Conservation (phyloP, 2,113 vertebrate genomes). For the Sprattus sprattus region DNA sequence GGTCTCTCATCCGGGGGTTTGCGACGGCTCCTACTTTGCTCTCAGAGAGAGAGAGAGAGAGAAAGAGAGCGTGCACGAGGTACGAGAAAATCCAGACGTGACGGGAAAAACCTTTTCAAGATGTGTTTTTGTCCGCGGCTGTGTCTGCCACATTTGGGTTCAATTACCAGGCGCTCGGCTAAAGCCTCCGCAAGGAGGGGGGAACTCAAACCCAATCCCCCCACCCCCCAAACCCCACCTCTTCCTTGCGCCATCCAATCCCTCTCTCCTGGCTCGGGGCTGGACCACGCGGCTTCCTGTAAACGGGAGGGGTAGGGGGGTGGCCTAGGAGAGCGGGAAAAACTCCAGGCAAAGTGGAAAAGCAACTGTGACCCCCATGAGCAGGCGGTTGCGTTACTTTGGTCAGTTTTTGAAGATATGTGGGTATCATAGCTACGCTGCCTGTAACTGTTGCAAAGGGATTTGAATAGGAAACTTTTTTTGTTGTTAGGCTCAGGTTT, state of each 20-base stretch:
- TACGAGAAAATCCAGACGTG: constrained; percentile 35
- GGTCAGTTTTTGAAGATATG: background rate
- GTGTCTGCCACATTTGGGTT: constrained; percentile 68
- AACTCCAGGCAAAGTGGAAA: background rate
- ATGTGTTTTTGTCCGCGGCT: constrained; percentile 48
- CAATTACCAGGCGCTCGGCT: constrained; percentile 36
- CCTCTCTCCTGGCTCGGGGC: background rate
- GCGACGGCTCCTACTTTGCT: background rate
- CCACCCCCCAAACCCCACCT: background rate
- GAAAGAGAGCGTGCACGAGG: too few species aligned
- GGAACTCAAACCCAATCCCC: background rate
- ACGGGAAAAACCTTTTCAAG: constrained; percentile 54
- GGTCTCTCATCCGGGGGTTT: background rate
- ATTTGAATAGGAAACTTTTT: background rate
- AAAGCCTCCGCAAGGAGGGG: constrained; percentile 5
- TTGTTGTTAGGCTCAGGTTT: background rate
- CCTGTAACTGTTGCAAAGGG: background rate
- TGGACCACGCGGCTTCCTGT: background rate
- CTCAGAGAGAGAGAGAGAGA: background rate
- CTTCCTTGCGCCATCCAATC: background rate
- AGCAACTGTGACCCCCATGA: background rate
- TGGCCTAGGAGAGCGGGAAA: background rate
- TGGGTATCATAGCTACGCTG: background rate
- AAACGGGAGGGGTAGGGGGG: background rate
- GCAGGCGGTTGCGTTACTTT: background rate